Base-by-base conservation (phyloP, 2,888 invertebrate genomes). In the Periphyllus acericola region DNA sequence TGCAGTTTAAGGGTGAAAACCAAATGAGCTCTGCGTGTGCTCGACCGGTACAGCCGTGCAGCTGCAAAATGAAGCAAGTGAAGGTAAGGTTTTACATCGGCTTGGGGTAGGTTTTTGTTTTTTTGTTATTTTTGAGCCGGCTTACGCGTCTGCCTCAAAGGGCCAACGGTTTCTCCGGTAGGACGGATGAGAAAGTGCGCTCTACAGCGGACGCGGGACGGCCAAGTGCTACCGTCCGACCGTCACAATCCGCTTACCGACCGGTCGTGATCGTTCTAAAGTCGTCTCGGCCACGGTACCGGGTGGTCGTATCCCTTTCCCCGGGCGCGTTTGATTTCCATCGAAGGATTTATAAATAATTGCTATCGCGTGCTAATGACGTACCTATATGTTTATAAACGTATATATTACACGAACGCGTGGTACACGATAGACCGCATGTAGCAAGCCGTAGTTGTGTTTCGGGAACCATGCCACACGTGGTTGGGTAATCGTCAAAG, bases 221-320 rank as follows among this genome's bases (percentile, higher is more conserved):
- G 29, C 79, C 25, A 36, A n/a, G 5, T 11, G 14, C n/a, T 68
- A 81, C 9, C 9, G n/a, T 75, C 81, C 40, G 21, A 55, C 34
- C 55, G n/a, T n/a, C 34, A 72, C 72, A 83, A 83, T 74, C 74
- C 55, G 74, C 74, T 74, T 83, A 83, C 34, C n/a, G 9, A 29
- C 66, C 66, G 60, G 8, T 8, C 4, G 72, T 36, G 52, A 46
- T 82, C 72, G 71, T 72, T 72, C 32, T 52, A 82, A 46, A 72
- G 25, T n/a, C 46, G 71, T 52, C 71, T 66, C 71, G 60, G 40
- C 66, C 66, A 72, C 68, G 68, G 55, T 55, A 11, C 55, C 19
- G 2, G 55, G 1, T 1, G 9, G 9, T 40, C 9, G 40, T 40
- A 40, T 40, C 40, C 40, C 9, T 40, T 40, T 9, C 40, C 40